Evolutionary conservation across 2,797 vertebrate genomes (phyloP), one percentile per base, ranked within the genome.

Genomic region (Ptychobarbus kaznakovi): DNA sequence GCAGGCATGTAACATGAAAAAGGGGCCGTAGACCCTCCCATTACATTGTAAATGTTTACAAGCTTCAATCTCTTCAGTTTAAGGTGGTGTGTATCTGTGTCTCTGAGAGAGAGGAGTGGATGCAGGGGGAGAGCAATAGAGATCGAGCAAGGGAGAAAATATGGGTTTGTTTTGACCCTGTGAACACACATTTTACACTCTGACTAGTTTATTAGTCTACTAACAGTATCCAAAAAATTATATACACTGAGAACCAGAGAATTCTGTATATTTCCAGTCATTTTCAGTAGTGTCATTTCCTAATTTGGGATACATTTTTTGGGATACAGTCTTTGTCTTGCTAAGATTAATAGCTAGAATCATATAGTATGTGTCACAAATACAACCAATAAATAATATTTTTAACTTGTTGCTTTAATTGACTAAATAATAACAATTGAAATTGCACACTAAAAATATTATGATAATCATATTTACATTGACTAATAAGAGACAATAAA

Each of bases 31-130:
- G 66, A 51, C 75, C 44, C 53, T 84, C 58, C 69, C 65, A 82
- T 80, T 89, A 83, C 35, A 81, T 58, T 68, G 65, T 84, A 85
- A 72, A 65, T 83, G 61, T 87, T 84, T 88, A 86, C 66, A 77
- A 70, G 79, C 61, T 76, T 74, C 28, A n/a, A 32, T 85, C 49
- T 84, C 38, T 63, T 76, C 73, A 16, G 35, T 44, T 80, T 32
- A 66, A 18, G 51, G 44, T 22, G 53, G 40, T 74, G 53, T 80
- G 66, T 76, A 77, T 76, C 25, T n/a, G 4, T 81, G 61, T 79
- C 28, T 65, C 13, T 20, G 4, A 81, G 69, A 51, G 61, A 56
- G 61, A 56, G 58, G 13, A 68, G n/a, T 6, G 49, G 40, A 63
- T 77, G 18, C 10, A 28, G 28, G 16, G n/a, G 5, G n/a, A 40